Evolutionary conservation across 2,113 vertebrate species (phyloP).

Genomic region (Myotis yumanensis): DNA sequence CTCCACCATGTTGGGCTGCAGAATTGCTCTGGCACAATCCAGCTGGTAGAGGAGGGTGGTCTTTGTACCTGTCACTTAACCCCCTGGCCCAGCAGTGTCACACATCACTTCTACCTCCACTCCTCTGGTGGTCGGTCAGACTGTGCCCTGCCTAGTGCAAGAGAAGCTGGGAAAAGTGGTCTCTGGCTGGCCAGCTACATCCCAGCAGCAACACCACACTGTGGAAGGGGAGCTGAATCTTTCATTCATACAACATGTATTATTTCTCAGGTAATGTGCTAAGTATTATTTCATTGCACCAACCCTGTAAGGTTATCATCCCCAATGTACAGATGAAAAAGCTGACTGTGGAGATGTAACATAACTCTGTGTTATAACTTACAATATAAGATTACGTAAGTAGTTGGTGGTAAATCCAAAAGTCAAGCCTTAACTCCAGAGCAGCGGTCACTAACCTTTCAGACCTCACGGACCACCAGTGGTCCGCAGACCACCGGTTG

Average conservation of each 20-base stretch:
- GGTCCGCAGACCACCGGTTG: too few species aligned
- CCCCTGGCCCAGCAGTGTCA: neutral
- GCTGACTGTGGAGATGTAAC: neutral
- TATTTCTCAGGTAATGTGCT: neutral
- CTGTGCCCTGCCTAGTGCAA: neutral
- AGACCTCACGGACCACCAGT: too few species aligned
- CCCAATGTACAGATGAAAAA: neutral
- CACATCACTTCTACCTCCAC: neutral
- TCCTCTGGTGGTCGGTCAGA: neutral
- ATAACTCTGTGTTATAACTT: neutral
- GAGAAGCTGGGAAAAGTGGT: neutral
- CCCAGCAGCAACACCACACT: neutral
- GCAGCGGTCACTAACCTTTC: neutral
- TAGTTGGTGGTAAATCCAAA: neutral
- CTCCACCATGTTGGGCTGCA: neutral
- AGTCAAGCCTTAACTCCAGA: neutral
- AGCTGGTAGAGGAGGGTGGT: neutral
- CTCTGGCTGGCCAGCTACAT: neutral
- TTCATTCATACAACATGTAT: neutral
- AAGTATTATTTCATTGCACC: constrained; percentile 11
- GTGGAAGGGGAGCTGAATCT: neutral
- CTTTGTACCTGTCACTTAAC: neutral
- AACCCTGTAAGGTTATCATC: neutral
- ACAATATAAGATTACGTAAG: neutral
- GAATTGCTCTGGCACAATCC: neutral